phyloP scores from a whole-genome alignment of 2,113 vertebrate genomes.

The Oophaga pumilio region DNA sequence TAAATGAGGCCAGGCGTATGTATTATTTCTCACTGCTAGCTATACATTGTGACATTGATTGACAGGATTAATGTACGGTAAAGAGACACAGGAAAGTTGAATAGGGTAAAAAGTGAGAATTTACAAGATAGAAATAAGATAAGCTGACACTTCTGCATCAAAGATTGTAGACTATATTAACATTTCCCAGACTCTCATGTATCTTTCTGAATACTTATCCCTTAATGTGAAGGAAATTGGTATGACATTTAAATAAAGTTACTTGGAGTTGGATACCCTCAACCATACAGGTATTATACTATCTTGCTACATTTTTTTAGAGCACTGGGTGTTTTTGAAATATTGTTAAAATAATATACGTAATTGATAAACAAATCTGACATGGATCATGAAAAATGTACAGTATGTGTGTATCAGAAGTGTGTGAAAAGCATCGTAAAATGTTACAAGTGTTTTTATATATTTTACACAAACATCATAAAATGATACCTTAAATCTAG shows the following conservation, averaged over 20 bases:
- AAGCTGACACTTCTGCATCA: conserved; percentile 26
- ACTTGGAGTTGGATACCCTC: background rate
- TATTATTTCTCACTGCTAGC: conserved; percentile 8
- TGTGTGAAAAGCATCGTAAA: background rate
- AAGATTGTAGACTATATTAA: conserved; percentile 41
- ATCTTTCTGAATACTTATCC: background rate
- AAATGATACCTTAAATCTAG: background rate
- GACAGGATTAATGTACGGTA: conserved; percentile 6
- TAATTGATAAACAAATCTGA: background rate
- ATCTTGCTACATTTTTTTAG: background rate
- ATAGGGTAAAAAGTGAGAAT: conserved; percentile 21
- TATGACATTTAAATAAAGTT: conserved; percentile 20
- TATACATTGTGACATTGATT: conserved; percentile 36
- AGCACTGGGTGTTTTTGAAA: background rate
- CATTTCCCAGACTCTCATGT: conserved; percentile 3
- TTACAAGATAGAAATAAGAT: conserved; percentile 32
- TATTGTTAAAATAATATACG: background rate
- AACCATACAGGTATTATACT: background rate
- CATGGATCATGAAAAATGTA: background rate
- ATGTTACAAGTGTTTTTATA: background rate
- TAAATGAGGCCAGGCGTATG: conserved; percentile 32
- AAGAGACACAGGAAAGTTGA: background rate
- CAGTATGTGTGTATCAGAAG: background rate
- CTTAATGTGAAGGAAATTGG: conserved; percentile 6
- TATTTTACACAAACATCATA: background rate